A percentile compares a stretch with the other conserved stretches of the same genome.
phyloP scores from a whole-genome alignment of 2,888 invertebrate genomes.

The Celastrina argiolus region DNA sequence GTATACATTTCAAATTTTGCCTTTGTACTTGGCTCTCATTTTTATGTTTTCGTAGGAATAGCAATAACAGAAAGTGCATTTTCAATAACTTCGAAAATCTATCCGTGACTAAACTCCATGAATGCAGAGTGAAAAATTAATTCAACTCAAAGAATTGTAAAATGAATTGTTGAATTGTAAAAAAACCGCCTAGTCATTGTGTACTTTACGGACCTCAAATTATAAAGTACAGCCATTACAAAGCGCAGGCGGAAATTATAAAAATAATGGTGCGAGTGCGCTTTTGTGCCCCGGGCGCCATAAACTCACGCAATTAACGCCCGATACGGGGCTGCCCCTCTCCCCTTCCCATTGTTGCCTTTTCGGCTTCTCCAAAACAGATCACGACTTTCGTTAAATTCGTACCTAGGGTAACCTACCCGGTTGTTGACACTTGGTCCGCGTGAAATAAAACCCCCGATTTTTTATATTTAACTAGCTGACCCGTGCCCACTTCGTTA shows the following conservation, averaged over 20 bases:
- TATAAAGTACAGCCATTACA: conserved; percentile 4
- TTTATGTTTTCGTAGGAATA: too few species aligned
- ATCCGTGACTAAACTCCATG: too few species aligned
- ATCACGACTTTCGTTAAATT: conserved; percentile 5
- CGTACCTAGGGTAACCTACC: not conserved
- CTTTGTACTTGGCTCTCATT: too few species aligned
- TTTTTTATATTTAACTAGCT: too few species aligned
- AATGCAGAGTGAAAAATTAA: too few species aligned
- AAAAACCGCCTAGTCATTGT: not conserved
- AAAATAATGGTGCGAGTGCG: conserved; percentile 17
- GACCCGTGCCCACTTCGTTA: too few species aligned
- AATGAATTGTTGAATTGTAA: too few species aligned
- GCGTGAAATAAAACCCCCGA: too few species aligned
- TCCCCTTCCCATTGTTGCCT: conserved; percentile 9
- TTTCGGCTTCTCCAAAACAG: conserved; percentile 12
- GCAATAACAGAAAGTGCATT: too few species aligned
- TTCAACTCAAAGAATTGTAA: not conserved
- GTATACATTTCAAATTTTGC: too few species aligned
- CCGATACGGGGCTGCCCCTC: not conserved
- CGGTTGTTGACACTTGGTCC: too few species aligned
- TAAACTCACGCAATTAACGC: conserved; percentile 14
- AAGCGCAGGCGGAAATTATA: conserved; percentile 15
- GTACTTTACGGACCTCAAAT: not conserved
- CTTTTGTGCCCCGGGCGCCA: conserved; percentile 8
- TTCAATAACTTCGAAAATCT: too few species aligned